Percentiles rank a stretch among this genome's conserved stretches.
Conservation (phyloP, 2,113 vertebrate species). For the Oplegnathus fasciatus region DNA sequence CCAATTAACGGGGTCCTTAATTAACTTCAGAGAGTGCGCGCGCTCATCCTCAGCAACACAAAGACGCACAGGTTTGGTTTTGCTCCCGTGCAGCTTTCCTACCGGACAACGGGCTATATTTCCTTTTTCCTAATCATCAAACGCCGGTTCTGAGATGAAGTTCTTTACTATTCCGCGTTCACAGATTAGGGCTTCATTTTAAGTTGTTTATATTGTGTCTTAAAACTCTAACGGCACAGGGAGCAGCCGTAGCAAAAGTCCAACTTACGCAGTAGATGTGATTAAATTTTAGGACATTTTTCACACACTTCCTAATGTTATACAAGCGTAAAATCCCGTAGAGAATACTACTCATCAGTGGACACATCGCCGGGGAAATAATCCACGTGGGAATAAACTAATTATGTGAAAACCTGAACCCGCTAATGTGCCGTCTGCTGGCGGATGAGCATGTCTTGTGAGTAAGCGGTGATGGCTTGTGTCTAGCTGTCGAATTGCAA, state of each 20-base stretch:
- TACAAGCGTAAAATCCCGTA: neutral
- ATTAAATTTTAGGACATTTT: constrained; percentile 11
- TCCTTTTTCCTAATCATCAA: neutral
- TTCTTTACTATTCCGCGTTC: neutral
- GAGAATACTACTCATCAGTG: constrained; percentile 10
- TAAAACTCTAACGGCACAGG: neutral
- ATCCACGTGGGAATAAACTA: constrained; percentile 66
- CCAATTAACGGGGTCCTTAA: constrained; percentile 69
- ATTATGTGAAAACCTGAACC: constrained; percentile 48
- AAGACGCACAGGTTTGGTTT: constrained; percentile 36
- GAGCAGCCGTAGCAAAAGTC: constrained; percentile 14
- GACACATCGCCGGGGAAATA: constrained; percentile 24
- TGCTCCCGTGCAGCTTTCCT: constrained; percentile 6
- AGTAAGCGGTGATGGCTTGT: constrained; percentile 16
- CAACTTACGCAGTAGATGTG: neutral
- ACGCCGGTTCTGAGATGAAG: constrained; percentile 5
- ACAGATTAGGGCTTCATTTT: neutral
- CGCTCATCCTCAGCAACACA: constrained; percentile 37
- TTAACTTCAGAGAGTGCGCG: constrained; percentile 57
- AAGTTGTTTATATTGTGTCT: neutral
- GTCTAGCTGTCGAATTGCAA: neutral
- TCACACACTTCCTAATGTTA: constrained; percentile 4
- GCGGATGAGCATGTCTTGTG: neutral
- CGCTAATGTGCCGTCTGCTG: constrained; percentile 37
- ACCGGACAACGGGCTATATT: neutral